phyloP scores from a whole-genome alignment of 2,113 vertebrate species.

The Daphoenositta chrysoptera region DNA sequence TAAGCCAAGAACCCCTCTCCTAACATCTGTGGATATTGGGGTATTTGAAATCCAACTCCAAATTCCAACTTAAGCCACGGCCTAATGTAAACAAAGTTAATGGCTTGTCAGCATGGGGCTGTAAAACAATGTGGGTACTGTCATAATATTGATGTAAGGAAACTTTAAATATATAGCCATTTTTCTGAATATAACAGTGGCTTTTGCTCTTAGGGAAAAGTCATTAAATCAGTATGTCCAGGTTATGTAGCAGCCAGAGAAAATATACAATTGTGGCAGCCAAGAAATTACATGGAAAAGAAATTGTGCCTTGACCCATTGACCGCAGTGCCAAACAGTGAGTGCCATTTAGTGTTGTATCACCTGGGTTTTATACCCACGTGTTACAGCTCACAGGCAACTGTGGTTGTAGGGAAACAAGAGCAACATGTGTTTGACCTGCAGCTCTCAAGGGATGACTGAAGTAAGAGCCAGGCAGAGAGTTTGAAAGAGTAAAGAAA shows the following conservation, averaged over 20 bases:
- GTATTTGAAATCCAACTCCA: slow-evolving; percentile 56
- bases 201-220: slow-evolving; percentile 42
- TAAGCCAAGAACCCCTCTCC: not conserved
- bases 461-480: not conserved
- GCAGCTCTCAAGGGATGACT: not conserved
- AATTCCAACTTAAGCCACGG: slow-evolving; percentile 42
- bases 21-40: slow-evolving; percentile 43
- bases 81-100: slow-evolving; percentile 59
- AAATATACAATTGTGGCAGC: slow-evolving; percentile 44
- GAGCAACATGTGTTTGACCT: not conserved
- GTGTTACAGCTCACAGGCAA: not conserved
- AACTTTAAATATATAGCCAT: slow-evolving; percentile 49
- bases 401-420: not conserved
- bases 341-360: not conserved
- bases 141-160: slow-evolving; percentile 64
- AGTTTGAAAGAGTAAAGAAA: not conserved
- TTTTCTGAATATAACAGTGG: slow-evolving; percentile 54
- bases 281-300: slow-evolving; percentile 27
- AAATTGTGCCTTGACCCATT: slow-evolving; percentile 1
- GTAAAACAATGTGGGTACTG: slow-evolving; percentile 62
- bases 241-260: slow-evolving; percentile 46
- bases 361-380: not conserved
- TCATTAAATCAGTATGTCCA: slow-evolving; percentile 56
- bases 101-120: slow-evolving; percentile 57
- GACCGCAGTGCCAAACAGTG: not conserved